Evolutionary conservation across 1,140 invertebrate species (phyloP).

Genomic region (Ganaspis sp.): DNA sequence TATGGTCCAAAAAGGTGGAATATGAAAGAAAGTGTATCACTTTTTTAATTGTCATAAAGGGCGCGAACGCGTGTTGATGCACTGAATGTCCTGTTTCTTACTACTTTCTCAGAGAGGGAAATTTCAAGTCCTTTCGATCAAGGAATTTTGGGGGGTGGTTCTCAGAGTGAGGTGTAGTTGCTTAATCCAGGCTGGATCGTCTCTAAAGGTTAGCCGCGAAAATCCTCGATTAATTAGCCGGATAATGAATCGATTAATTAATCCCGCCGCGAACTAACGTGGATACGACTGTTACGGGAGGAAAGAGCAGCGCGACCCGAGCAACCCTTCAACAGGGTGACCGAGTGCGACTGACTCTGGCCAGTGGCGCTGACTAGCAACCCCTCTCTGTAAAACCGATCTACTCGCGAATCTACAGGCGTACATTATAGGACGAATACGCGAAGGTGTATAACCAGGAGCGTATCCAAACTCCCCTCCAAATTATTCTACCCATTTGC

Average conservation of each 20-base stretch:
- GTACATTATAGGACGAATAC: conserved; percentile 34
- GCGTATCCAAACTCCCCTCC: background rate
- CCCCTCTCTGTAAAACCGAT: conserved; percentile 45
- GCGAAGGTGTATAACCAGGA: conserved; percentile 21
- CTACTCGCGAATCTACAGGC: conserved; percentile 32
- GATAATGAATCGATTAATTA: conserved; percentile 49
- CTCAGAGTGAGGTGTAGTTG: background rate
- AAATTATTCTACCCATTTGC: conserved; percentile 22
- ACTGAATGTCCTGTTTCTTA: conserved; percentile 8
- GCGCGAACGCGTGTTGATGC: background rate
- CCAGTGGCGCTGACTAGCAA: conserved; percentile 67
- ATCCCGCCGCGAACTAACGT: conserved; percentile 48
- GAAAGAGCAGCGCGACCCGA: conserved; percentile 47
- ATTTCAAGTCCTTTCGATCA: conserved; percentile 13
- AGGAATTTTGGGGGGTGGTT: background rate
- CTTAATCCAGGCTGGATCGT: background rate
- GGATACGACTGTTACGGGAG: conserved; percentile 40
- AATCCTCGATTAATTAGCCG: conserved; percentile 41
- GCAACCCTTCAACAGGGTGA: conserved; percentile 64
- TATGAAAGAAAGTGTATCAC: background rate
- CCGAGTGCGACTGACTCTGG: conserved; percentile 69
- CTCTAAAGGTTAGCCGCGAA: background rate
- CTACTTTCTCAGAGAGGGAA: background rate
- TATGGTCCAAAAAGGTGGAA: background rate
- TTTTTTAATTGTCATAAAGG: background rate